Base-by-base conservation (phyloP, 2,113 vertebrate genomes). In the Globicephala melas region DNA sequence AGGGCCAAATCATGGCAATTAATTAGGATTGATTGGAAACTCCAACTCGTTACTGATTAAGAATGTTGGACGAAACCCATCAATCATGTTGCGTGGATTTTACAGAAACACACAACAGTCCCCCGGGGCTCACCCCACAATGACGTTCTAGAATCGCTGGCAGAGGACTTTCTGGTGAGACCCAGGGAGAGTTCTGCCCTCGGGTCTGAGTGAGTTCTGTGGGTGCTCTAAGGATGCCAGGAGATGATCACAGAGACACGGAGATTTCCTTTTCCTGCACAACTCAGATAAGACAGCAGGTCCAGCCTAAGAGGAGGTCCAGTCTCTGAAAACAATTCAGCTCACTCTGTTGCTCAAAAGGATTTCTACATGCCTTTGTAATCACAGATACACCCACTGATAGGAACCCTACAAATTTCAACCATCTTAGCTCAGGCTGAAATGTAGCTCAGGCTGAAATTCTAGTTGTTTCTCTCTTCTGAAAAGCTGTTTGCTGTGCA, bases 81-180 rank as follows among this genome's bases (percentile, higher is more conserved):
- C 28, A 2, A 3, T 28, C 8, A 31, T 2, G 3, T 21, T 20
- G 63, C 10, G 21, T 15, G 63, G 41, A 41, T 77, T 80, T 92
- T 70, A 28, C 17, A 13, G 11, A 11, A 70, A 47, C 28, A 79
- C 84, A 38, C 14, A 36, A 20, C 50, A 28, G 6, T 6, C 12
- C 33, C 67, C 28, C 21, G 14, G 38, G 2, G 4, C 68, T 33
- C 12, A 33, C n/a, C 9, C 21, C n/a, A 31, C 12, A 31, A 18
- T n/a, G 13, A 4, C 1, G 0, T 15, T 79, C 85, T 76, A 25
- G 74, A 44, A n/a, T 26, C 0, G 0, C 0, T 62, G 5, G 23
- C 58, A 50, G 3, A 91, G 23, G 33, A 20, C 25, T 53, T 67
- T 47, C 55, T 11, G 36, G 13, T 23, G 36, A 14, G 20, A 12